These are phyloP conservation scores for Elanoides forficatus DNA, from an alignment of 2,113 vertebrate species.

Conservation along the genomic window DNA sequence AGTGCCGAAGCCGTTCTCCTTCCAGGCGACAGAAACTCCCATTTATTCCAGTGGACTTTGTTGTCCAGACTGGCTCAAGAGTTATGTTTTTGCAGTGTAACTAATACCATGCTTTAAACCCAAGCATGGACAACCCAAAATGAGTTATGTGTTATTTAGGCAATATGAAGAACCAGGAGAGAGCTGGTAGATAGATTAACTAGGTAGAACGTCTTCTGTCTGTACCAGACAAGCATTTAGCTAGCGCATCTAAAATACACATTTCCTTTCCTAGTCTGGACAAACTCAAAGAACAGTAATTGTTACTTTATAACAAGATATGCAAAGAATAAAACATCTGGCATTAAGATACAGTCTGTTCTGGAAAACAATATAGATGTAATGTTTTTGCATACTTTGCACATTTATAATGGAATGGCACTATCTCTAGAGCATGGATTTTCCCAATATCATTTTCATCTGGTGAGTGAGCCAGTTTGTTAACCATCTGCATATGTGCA, in stretches of 20 bases:
- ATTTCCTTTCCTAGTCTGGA: neutral
- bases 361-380: conserved; percentile 17
- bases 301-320: neutral
- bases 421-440: conserved; percentile 48
- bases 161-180: neutral
- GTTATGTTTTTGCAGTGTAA: neutral
- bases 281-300: neutral
- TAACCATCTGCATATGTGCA: conserved; percentile 59
- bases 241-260: neutral
- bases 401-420: conserved; percentile 48
- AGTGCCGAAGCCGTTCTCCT: neutral
- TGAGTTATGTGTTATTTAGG: neutral
- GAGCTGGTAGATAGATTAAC: neutral
- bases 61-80: neutral
- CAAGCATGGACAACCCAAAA: neutral
- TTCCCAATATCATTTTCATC: conserved; percentile 47
- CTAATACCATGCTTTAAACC: neutral
- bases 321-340: conserved; percentile 27
- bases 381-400: conserved; percentile 34
- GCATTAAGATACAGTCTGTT: neutral
- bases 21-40: neutral
- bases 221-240: neutral
- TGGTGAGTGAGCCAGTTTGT: conserved; percentile 1
- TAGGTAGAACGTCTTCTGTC: neutral
- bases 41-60: accelerated